Evolutionary conservation across 2,797 vertebrate genomes (phyloP).

Genomic region (Psittacula echo): DNA sequence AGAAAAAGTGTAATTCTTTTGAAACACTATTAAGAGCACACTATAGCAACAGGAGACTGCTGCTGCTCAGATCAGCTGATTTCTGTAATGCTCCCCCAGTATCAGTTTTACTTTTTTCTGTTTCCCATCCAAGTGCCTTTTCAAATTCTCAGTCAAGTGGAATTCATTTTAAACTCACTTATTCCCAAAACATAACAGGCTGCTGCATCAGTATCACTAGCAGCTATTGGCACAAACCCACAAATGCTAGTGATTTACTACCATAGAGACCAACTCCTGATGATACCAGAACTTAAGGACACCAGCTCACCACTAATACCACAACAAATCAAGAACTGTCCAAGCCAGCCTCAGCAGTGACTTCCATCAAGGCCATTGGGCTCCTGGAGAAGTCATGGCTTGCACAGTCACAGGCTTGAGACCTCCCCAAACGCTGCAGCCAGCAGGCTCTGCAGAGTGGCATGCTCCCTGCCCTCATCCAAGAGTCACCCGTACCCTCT

Average conservation of each 20-base stretch:
- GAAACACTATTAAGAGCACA: neutral
- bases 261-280: neutral
- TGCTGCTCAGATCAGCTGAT: neutral
- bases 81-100: rapidly evolving
- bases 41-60: neutral
- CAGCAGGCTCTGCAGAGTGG: neutral
- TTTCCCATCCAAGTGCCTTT: neutral
- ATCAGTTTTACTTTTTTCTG: neutral
- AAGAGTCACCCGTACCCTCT: neutral
- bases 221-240: neutral
- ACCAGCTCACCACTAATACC: neutral
- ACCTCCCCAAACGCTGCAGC: neutral
- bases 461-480: neutral
- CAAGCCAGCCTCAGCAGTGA: neutral
- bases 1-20: neutral
- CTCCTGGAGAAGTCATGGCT: neutral
- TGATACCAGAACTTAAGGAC: neutral
- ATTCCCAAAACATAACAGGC: rapidly evolving
- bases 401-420: neutral
- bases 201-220: rapidly evolving
- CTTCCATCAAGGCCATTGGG: neutral
- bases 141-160: neutral
- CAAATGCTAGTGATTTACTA: neutral
- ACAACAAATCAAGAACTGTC: neutral
- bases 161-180: neutral